Evolutionary conservation across 2,797 vertebrate species (phyloP), one percentile per base, ranked within the genome.

Genomic region (Xenopus petersii): DNA sequence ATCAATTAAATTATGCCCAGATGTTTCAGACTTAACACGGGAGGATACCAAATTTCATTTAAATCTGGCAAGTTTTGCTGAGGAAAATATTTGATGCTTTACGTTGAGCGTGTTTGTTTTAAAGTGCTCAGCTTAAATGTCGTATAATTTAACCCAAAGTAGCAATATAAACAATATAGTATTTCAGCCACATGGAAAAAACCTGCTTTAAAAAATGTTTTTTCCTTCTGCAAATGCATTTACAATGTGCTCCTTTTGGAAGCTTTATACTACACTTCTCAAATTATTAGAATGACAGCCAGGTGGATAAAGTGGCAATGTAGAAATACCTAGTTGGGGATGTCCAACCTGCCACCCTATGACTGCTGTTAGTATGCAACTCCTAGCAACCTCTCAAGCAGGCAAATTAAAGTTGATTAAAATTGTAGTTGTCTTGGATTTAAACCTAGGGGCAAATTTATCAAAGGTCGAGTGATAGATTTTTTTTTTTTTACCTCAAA

Each of bases 91-190:
- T 59, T 74, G 71, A 74, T 74, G 36, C 67, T 74, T 60, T 73
- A 70, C 15, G 73, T 48, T 33, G 59, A 73, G 61, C 65, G 17
- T 74, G 77, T 79, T 79, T 79, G 66, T 73, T 68, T 78, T 78
- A 73, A 59, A 64, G 42, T 49, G 13, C 66, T 65, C 54, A 54
- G 66, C 65, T 70, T 73, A 73, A 78, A 78, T 78, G 71, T 73
- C 76, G 61, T 70, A 69, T 59, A 78, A 70, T 78, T 64, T 65
- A 73, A 77, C 66, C 66, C 51, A 78, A 74, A 78, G 76, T 78
- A 73, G 71, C 76, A 78, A 78, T 73, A 66, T 73, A 78, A 78
- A 78, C 71, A 78, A 49, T 78, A 49, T 78, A 73, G 64, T 42
- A 78, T 78, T 78, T 73, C 76, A 64, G 56, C 54, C 59, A 67